A percentile compares a stretch with the other conserved stretches of the same genome.
Conservation (phyloP, 2,113 vertebrate genomes). For the Addax nasomaculatus region DNA sequence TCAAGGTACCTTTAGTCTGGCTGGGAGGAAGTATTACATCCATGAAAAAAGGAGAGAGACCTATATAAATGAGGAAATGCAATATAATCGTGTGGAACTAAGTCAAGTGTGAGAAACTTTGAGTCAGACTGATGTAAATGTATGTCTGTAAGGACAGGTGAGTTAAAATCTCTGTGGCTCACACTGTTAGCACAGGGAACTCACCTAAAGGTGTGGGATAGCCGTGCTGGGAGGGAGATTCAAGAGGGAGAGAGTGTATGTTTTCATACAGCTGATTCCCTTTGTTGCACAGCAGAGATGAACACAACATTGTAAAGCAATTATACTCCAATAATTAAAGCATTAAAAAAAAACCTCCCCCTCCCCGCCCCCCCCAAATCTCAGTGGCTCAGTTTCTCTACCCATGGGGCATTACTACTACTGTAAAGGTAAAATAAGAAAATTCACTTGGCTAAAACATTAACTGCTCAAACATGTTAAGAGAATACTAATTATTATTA, state of each 20-base stretch:
- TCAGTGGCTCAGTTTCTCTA: not conserved
- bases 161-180: not conserved
- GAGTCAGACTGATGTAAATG: rapidly evolving
- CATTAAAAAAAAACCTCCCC: not conserved
- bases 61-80: not conserved
- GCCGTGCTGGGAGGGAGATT: not conserved
- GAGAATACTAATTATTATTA: not conserved
- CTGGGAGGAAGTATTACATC: not conserved
- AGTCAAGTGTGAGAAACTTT: not conserved
- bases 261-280: not conserved
- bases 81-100: rapidly evolving
- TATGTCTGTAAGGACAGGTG: not conserved
- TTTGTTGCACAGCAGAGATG: not conserved
- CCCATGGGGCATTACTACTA: not conserved
- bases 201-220: not conserved
- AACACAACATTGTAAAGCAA: not conserved
- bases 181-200: not conserved
- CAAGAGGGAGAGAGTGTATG: not conserved
- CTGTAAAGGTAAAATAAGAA: not conserved
- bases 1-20: not conserved
- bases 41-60: not conserved
- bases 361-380: rapidly evolving
- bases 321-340: not conserved
- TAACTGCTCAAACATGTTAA: too few species aligned
- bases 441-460: not conserved